Conservation (phyloP, 2,113 vertebrate species). For the Podilymbus podiceps region DNA sequence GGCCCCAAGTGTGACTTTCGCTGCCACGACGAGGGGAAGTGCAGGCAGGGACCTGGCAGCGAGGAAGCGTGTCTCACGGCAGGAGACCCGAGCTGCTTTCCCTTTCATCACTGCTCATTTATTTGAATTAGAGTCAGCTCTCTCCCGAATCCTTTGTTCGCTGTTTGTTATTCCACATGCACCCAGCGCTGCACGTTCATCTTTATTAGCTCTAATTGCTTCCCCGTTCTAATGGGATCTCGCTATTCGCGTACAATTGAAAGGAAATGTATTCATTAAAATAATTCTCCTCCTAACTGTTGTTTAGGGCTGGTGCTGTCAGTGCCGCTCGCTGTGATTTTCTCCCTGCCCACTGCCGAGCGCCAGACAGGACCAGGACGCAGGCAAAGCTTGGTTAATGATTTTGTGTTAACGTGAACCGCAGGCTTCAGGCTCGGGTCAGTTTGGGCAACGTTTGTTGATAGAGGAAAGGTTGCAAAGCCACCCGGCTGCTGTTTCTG, state of each 20-base stretch:
- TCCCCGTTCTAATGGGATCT: constrained; percentile 83
- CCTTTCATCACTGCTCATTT: constrained; percentile 53
- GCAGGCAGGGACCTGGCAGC: background rate
- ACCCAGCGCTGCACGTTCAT: constrained; percentile 71
- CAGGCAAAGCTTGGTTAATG: constrained; percentile 5
- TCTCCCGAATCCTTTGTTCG: constrained; percentile 69
- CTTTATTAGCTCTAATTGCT: constrained; percentile 86
- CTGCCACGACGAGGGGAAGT: background rate
- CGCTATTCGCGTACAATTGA: constrained; percentile 77
- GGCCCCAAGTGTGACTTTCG: background rate
- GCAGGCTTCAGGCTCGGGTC: background rate
- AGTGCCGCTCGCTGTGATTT: constrained; percentile 48
- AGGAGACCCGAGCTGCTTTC: constrained; percentile 29
- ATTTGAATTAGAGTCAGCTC: constrained; percentile 71
- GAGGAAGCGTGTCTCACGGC: constrained; percentile 60
- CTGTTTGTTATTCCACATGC: constrained; percentile 77
- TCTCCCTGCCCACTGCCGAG: constrained; percentile 21
- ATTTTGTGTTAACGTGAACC: background rate
- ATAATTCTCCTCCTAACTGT: constrained; percentile 77
- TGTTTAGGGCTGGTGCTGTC: constrained; percentile 69
- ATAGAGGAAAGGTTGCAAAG: background rate
- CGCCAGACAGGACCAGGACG: constrained; percentile 14
- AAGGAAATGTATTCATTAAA: constrained; percentile 85
- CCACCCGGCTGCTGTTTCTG: background rate
- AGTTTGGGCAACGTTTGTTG: constrained; percentile 13